Evolutionary conservation across 35 echinoderm and acorn worm species (phyloP).

Genomic region (Diadema setosum): DNA sequence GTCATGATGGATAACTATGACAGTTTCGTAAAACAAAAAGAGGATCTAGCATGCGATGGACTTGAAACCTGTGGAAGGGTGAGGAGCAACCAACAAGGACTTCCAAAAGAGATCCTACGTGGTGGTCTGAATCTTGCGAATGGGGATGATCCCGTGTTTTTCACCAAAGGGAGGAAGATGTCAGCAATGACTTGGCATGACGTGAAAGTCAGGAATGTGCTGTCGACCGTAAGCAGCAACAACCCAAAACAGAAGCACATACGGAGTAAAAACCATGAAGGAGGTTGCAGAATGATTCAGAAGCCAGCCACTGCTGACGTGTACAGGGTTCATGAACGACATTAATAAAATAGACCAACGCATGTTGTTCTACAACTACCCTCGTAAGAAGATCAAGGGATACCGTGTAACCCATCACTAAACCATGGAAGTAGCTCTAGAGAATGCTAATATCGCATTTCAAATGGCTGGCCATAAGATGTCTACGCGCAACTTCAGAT

Average conservation of each 20-base stretch:
- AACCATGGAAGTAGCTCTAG: background rate
- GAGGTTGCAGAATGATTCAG: background rate
- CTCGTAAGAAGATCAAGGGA: background rate
- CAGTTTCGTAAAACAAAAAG: background rate
- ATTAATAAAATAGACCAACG: background rate
- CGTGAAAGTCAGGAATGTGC: background rate
- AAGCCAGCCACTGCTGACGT: background rate
- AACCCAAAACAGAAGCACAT: background rate
- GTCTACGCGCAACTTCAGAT: too few species aligned
- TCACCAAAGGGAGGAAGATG: background rate
- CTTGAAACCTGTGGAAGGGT: background rate
- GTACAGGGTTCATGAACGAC: background rate
- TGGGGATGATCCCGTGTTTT: background rate
- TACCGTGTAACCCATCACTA: conserved; percentile 1
- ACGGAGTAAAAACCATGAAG: background rate
- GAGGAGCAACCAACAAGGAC: background rate
- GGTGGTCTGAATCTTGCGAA: background rate
- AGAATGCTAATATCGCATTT: background rate
- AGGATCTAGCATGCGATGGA: background rate
- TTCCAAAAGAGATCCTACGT: background rate
- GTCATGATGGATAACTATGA: background rate
- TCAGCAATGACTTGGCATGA: background rate
- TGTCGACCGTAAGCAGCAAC: background rate
- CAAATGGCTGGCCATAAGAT: too few species aligned
- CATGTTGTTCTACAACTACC: background rate